Evolutionary conservation across 2,888 invertebrate species (phyloP).

Genomic region (Copidosoma aretas): DNA sequence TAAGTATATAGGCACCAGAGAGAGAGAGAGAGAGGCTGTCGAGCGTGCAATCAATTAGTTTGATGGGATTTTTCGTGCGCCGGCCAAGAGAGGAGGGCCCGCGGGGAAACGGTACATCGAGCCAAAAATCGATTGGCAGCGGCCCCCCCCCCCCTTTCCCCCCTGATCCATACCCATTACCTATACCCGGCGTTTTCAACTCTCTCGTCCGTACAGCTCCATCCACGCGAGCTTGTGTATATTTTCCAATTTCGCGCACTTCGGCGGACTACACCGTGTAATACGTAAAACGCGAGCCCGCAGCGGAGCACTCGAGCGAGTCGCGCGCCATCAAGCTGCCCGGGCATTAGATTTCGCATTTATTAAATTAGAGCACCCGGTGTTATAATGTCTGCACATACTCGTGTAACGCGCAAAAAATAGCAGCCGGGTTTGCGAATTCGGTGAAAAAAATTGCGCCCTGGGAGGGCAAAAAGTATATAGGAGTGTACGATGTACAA

Average conservation of each 20-base stretch:
- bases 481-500: no score
- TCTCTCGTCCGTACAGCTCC: no score
- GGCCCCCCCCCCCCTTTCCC: no score
- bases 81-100: constrained; percentile 3
- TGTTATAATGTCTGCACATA: no score
- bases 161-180: no score
- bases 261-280: neutral
- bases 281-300: neutral
- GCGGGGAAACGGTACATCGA: constrained; percentile 1
- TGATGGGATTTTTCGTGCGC: constrained; percentile 30
- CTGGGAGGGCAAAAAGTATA: no score
- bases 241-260: constrained; percentile 13
- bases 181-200: no score
- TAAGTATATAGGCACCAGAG: neutral
- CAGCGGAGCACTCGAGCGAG: neutral
- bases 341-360: constrained; percentile 11
- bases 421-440: no score
- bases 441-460: no score
- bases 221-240: constrained; percentile 15
- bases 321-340: constrained; percentile 16
- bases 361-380: neutral
- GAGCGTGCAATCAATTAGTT: constrained; percentile 23
- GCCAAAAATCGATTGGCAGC: constrained; percentile 30
- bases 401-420: no score
- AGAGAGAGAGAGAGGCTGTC: no score